Evolutionary conservation across 1,140 invertebrate species (phyloP).

Genomic region (Drosophila burlai): DNA sequence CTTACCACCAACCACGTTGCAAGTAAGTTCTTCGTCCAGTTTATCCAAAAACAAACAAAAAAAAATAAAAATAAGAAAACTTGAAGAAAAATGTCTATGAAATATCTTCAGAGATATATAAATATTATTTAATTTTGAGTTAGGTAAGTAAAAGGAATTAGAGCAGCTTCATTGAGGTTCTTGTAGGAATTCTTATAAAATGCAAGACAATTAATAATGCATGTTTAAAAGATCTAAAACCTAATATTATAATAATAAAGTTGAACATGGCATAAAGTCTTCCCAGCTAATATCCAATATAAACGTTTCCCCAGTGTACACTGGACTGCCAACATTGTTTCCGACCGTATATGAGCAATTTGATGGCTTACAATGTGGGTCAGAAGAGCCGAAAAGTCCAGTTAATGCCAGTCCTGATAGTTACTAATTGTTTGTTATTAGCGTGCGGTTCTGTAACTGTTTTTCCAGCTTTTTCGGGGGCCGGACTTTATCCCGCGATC

Average conservation of each 20-base stretch:
- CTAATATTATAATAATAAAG: not conserved
- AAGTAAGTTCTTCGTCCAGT: conserved; percentile 30
- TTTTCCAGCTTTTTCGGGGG: conserved; percentile 5
- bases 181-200: too few relatives aligned
- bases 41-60: not conserved
- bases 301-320: not conserved
- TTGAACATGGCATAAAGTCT: not conserved
- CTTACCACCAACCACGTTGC: not conserved
- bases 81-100: not conserved
- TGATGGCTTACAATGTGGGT: conserved; percentile 53
- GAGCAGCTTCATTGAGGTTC: too few relatives aligned
- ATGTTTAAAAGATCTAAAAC: too few relatives aligned
- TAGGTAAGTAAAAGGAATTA: not conserved
- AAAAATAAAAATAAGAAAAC: not conserved
- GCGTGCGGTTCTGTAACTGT: conserved; percentile 67
- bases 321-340: conserved; percentile 15
- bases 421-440: conserved; percentile 82
- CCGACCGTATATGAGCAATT: conserved; percentile 5
- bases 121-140: not conserved
- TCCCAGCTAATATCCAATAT: not conserved
- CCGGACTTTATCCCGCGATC: not conserved
- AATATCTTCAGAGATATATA: not conserved
- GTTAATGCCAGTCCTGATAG: conserved; percentile 70
- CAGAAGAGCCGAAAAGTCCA: conserved; percentile 19
- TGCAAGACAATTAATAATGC: too few relatives aligned